A percentile compares a stretch with the other conserved stretches of the same genome.
Evolutionary conservation across 1,140 invertebrate species (phyloP).

Genomic region (Plectus sambesii): DNA sequence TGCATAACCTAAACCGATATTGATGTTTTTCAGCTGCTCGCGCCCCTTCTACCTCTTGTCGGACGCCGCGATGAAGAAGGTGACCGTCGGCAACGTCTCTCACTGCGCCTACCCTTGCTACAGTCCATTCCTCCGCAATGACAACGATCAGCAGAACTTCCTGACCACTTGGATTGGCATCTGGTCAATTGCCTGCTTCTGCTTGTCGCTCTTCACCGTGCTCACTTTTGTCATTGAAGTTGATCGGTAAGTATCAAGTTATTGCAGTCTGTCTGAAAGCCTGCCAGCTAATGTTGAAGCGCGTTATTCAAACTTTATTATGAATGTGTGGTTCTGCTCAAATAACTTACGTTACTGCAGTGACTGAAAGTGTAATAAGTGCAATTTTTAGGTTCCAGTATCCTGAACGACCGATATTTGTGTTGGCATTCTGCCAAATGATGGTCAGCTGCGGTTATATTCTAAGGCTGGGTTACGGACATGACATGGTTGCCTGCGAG

Average conservation of each 20-base stretch:
- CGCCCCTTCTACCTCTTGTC: conserved; percentile 28
- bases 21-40: conserved; percentile 22
- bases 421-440: conserved; percentile 87
- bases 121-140: conserved; percentile 12
- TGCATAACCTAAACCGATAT: conserved; percentile 1
- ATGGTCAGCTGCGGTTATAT: conserved; percentile 86
- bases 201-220: conserved; percentile 80
- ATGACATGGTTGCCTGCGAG: conserved; percentile 29
- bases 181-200: conserved; percentile 64
- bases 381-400: no score
- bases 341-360: no score
- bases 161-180: conserved; percentile 26
- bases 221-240: conserved; percentile 91
- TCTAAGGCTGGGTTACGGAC: conserved; percentile 59
- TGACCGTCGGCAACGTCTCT: conserved; percentile 29
- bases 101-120: conserved; percentile 37
- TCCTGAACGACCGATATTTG: no score
- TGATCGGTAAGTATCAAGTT: no score
- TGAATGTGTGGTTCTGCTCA: no score
- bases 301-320: no score
- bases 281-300: no score
- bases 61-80: neutral
- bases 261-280: no score
- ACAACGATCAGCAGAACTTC: conserved; percentile 11
- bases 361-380: no score